phyloP scores from a whole-genome alignment of 2,888 invertebrate species.

The Rhyacophila evoluta region DNA sequence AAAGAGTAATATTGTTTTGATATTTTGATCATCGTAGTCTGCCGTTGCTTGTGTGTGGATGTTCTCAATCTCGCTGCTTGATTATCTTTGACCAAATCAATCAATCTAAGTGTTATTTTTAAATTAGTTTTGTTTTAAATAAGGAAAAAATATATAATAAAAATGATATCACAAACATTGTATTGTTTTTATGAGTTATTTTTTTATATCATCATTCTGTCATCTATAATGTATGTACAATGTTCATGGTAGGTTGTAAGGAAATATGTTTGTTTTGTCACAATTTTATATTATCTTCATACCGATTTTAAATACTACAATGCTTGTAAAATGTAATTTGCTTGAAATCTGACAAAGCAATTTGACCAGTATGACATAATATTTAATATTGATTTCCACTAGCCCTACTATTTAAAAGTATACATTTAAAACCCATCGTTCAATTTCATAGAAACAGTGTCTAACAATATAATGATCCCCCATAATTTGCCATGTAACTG shows the following conservation, averaged over 20 bases:
- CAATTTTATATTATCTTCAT: conserved; percentile 35
- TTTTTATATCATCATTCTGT: conserved; percentile 48
- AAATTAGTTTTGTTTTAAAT: conserved; percentile 42
- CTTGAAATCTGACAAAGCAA: not conserved
- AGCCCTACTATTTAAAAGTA: not conserved
- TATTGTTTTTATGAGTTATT: conserved; percentile 47
- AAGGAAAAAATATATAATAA: conserved; percentile 39
- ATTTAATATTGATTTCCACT: not conserved
- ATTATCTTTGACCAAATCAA: conserved; percentile 52
- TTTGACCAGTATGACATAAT: not conserved
- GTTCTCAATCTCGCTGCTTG: conserved; percentile 46
- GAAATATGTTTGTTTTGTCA: conserved; percentile 37
- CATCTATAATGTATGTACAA: conserved; percentile 47
- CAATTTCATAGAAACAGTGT: not conserved
- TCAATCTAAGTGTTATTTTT: conserved; percentile 43
- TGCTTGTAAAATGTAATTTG: conserved; percentile 19
- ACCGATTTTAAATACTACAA: conserved; percentile 34
- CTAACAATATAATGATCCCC: not conserved
- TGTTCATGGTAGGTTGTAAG: conserved; percentile 50
- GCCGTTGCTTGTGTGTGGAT: conserved; percentile 50
- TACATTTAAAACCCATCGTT: not conserved
- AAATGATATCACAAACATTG: conserved; percentile 40
- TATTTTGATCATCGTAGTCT: conserved; percentile 3
- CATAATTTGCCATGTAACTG: too few species aligned
- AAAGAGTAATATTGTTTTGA: conserved; percentile 24